Evolutionary conservation across 1,140 invertebrate genomes (phyloP), one percentile per base, ranked within the genome.

Genomic region (Sminthurides bifidus): DNA sequence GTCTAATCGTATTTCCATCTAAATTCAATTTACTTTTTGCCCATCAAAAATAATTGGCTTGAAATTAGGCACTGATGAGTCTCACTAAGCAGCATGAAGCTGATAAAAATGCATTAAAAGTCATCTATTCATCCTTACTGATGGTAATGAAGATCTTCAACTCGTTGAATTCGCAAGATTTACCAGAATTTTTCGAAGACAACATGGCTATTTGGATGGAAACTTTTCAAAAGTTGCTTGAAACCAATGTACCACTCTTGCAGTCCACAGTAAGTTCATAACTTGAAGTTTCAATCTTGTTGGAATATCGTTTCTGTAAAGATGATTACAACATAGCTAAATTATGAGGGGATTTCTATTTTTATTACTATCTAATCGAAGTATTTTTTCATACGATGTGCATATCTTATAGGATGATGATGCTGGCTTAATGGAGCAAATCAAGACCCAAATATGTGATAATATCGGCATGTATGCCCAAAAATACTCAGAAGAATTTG

Each of bases 121-220:
- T 93, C 12, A 89, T 96, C 61, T 94, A 92, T 65, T 85, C 83
- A 56, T 93, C 91, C 0, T 73, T 97, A 41, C 78, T 87, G 21
- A 75, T 94, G 2, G 84, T 95, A n/a, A 84, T 84, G 60, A 95
- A 98, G 76, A 87, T 98, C 23, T 98, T 96, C 73, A 91, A 92
- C 71, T 95, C 91, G 2, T 76, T 98, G 3, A 98, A 97, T 73
- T 91, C 44, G 44, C 48, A 85, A 78, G 94, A 98, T 75, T 73
- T 98, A 60, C 93, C 94, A 0, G 93, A 98, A 74, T 94, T 90
- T 75, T 98, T 98, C 75, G 93, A 98, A 73, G 94, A 98, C 68
- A 92, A 96, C 68, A 95, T 98, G 83, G 74, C 76, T 46, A 77
- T 77, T 14, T 98, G 94, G 94, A 95, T 98, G 92, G 76, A 76